Evolutionary conservation across 2,888 invertebrate species (phyloP).

Genomic region (Sesia bembeciformis): DNA sequence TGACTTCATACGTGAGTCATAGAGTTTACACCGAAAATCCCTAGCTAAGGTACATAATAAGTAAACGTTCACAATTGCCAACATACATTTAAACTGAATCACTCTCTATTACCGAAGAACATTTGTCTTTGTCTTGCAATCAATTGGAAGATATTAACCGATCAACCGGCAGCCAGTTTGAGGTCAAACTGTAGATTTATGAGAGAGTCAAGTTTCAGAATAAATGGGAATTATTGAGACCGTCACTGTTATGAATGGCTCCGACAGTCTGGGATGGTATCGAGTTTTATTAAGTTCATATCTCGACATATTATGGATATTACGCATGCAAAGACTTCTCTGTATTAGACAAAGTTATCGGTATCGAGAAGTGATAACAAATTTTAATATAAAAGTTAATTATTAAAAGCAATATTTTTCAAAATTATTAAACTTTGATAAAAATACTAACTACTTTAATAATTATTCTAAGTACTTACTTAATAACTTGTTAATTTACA

Average conservation of each 20-base stretch:
- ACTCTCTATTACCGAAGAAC: conserved; percentile 19
- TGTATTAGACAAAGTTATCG: too few relatives aligned
- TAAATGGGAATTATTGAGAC: conserved; percentile 8
- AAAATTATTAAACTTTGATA: too few relatives aligned
- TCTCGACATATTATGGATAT: too few relatives aligned
- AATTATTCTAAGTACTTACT: too few relatives aligned
- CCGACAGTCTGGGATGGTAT: neutral
- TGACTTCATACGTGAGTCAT: conserved; percentile 43
- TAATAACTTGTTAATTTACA: too few relatives aligned
- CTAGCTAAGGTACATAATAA: conserved; percentile 8
- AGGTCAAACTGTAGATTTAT: conserved; percentile 36
- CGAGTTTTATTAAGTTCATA: too few relatives aligned
- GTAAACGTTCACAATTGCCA: conserved; percentile 35
- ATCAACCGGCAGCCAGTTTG: conserved; percentile 33
- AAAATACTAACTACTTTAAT: too few relatives aligned
- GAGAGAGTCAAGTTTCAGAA: conserved; percentile 9
- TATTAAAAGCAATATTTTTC: too few relatives aligned
- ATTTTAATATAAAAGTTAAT: too few relatives aligned
- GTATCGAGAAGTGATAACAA: too few relatives aligned
- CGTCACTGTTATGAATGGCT: neutral
- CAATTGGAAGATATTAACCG: conserved; percentile 51
- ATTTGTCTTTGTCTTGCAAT: conserved; percentile 16
- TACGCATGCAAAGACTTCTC: too few relatives aligned
- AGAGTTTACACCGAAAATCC: conserved; percentile 28
- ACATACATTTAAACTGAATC: conserved; percentile 27